These are phyloP conservation scores for Parasteatoda tepidariorum DNA, from an alignment of 1,140 invertebrate genomes.

Conservation along the genomic window DNA sequence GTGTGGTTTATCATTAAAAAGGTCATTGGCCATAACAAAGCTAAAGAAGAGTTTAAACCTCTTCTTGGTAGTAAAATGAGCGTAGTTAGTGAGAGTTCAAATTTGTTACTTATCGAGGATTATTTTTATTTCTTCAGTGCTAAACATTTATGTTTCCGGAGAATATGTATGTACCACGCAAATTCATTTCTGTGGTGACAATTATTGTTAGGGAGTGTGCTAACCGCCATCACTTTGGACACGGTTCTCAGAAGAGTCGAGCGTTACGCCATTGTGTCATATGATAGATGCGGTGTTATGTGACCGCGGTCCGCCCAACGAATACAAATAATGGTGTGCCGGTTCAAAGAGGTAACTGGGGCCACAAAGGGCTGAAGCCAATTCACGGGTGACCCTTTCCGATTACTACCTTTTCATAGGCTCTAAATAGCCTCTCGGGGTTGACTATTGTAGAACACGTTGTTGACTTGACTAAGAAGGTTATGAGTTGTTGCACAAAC, in stretches of 20 bases:
- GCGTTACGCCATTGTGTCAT: constrained; percentile 30
- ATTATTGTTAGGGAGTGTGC: constrained; percentile 34
- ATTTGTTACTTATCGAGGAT: neutral
- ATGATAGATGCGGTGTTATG: constrained; percentile 56
- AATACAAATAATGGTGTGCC: constrained; percentile 28
- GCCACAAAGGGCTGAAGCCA: constrained; percentile 53
- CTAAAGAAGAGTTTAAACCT: too few species aligned
- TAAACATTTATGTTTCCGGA: too few species aligned
- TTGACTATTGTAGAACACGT: constrained; percentile 39
- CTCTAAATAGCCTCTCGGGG: constrained; percentile 29
- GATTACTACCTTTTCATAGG: constrained; percentile 45
- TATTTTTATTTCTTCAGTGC: too few species aligned
- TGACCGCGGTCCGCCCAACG: constrained; percentile 49
- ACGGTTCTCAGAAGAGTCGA: constrained; percentile 10
- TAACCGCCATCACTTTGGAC: constrained; percentile 23
- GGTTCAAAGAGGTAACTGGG: constrained; percentile 46
- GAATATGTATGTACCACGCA: neutral
- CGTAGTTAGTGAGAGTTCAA: neutral
- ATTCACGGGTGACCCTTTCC: constrained; percentile 34
- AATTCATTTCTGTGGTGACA: neutral
- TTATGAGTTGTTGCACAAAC: constrained; percentile 42
- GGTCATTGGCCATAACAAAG: too few species aligned
- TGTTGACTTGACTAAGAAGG: constrained; percentile 42
- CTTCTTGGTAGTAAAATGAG: too few species aligned
- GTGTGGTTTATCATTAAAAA: too few species aligned